A percentile compares a stretch with the other conserved stretches of the same genome.
phyloP scores from a whole-genome alignment of 2,113 vertebrate species.

The Trachemys scripta region DNA sequence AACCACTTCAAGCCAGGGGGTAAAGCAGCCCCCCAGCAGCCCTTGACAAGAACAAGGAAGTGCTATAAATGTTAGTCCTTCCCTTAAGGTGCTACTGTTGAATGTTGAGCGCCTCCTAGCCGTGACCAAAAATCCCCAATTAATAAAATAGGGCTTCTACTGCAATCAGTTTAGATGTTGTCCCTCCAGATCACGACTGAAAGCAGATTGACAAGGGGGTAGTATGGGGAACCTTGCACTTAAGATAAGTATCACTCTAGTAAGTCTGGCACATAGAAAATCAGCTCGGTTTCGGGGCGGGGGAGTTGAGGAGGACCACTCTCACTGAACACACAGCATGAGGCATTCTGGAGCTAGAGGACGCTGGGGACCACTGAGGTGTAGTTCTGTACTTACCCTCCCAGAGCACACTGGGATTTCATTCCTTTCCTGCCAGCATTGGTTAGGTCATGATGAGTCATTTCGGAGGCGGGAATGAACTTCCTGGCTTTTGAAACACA shows the following conservation, averaged over 20 bases:
- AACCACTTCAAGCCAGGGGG: too few species aligned
- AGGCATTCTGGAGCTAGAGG: neutral
- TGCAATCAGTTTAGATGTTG: neutral
- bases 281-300: neutral
- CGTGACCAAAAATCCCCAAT: neutral
- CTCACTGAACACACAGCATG: neutral
- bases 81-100: neutral
- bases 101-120: neutral
- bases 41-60: neutral
- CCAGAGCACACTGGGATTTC: neutral
- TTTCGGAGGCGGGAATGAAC: neutral
- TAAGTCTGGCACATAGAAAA: accelerated
- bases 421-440: neutral
- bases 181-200: neutral
- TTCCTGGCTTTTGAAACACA: accelerated
- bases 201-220: accelerated
- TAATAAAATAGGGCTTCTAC: neutral
- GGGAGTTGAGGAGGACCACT: neutral
- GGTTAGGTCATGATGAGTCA: neutral
- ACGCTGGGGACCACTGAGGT: neutral
- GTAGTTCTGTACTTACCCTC: neutral
- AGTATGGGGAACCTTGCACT: neutral
- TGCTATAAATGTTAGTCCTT: neutral
- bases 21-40: too few species aligned
- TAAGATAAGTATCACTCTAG: accelerated